Conservation (phyloP, 2,797 vertebrate genomes). For the Semotilus atromaculatus region DNA sequence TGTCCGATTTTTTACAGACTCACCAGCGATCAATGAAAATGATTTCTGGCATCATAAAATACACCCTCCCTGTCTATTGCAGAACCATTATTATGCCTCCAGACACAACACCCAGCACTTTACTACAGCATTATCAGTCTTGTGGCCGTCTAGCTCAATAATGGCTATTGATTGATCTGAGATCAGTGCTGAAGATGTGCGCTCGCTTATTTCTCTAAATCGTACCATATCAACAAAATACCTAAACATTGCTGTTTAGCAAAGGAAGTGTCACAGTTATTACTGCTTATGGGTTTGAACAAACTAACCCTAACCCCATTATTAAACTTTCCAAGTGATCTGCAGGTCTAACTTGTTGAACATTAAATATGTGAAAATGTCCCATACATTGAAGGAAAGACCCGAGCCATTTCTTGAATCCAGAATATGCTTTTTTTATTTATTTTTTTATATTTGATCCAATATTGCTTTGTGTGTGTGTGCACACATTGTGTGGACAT, state of each 20-base stretch:
- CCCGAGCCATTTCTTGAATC: background rate
- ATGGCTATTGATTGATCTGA: constrained; percentile 46
- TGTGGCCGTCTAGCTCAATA: constrained; percentile 19
- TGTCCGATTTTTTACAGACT: background rate
- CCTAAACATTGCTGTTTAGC: background rate
- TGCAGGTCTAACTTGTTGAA: background rate
- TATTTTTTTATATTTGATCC: too few relatives aligned
- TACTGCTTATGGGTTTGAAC: background rate
- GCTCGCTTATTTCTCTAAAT: background rate
- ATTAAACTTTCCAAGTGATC: background rate
- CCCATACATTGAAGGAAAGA: background rate
- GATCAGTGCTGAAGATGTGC: constrained; percentile 26
- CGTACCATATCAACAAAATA: background rate
- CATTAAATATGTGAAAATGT: background rate
- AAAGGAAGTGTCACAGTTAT: background rate
- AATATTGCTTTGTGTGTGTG: too few relatives aligned
- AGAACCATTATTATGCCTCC: constrained; percentile 41
- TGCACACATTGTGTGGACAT: too few relatives aligned
- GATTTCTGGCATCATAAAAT: constrained; percentile 29
- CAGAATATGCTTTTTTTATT: background rate
- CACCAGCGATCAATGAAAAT: constrained; percentile 3
- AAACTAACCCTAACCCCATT: background rate
- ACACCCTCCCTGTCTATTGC: constrained; percentile 17
- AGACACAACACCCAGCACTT: constrained; percentile 49
- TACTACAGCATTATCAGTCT: constrained; percentile 26